Percentiles rank a stretch among this genome's conserved stretches.
Evolutionary conservation across 2,888 invertebrate species (phyloP).

Genomic region (Lamproptera curius): DNA sequence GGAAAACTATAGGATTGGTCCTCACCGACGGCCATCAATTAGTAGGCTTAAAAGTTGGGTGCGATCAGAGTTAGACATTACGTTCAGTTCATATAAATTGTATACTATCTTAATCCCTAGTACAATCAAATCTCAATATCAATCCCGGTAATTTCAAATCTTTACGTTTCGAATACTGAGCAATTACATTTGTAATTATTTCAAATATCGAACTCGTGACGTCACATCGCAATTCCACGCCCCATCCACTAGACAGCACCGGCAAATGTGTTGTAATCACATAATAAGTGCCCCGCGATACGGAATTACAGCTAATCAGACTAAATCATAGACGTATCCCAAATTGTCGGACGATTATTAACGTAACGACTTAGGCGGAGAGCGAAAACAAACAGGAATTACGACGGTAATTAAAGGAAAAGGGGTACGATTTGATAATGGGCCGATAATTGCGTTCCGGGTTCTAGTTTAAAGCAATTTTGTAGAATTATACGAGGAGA

Average conservation of each 20-base stretch:
- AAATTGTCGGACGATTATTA: conserved; percentile 62
- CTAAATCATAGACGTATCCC: conserved; percentile 52
- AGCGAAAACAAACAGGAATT: conserved; percentile 70
- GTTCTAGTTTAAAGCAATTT: conserved; percentile 59
- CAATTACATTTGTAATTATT: too few relatives aligned
- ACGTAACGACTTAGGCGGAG: conserved; percentile 60
- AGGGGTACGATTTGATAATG: conserved; percentile 72
- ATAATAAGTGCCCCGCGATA: conserved; percentile 44
- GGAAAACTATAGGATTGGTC: too few relatives aligned
- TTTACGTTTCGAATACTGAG: too few relatives aligned
- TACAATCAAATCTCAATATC: too few relatives aligned
- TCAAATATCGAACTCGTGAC: conserved; percentile 1
- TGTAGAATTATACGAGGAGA: conserved; percentile 62
- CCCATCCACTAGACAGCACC: neutral
- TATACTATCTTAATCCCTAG: too few relatives aligned
- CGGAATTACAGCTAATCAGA: conserved; percentile 64
- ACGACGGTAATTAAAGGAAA: conserved; percentile 69
- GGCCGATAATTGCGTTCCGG: conserved; percentile 61
- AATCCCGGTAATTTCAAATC: too few relatives aligned
- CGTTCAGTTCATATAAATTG: too few relatives aligned
- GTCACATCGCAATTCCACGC: neutral
- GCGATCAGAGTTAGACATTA: too few relatives aligned
- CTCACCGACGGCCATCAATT: too few relatives aligned
- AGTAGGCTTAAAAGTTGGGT: too few relatives aligned
- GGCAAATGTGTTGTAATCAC: conserved; percentile 54